phyloP scores from a whole-genome alignment of 2,888 invertebrate genomes.

The Agriopis marginaria region DNA sequence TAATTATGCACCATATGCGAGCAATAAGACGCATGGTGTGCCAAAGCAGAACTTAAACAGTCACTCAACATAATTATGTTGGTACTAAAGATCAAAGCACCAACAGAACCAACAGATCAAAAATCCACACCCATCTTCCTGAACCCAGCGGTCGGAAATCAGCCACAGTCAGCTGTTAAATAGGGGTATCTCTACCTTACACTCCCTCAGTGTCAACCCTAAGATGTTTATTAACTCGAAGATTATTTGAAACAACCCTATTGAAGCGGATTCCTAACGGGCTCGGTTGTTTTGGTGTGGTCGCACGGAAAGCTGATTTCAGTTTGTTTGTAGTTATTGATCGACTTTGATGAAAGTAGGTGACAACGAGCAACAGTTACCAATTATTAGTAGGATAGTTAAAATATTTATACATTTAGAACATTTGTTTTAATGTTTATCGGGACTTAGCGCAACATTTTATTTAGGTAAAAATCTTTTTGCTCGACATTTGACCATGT shows the following conservation, averaged over 20 bases:
- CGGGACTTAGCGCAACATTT: no score
- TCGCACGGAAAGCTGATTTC: constrained; percentile 10
- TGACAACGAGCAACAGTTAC: background rate
- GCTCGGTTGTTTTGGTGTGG: constrained; percentile 25
- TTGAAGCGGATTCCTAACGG: constrained; percentile 23
- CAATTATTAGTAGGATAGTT: no score
- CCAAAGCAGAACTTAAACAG: no score
- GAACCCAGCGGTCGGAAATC: constrained; percentile 28
- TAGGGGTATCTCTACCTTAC: constrained; percentile 33
- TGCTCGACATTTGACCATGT: no score
- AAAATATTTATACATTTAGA: no score
- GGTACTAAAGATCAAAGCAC: no score
- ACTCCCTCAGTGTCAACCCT: constrained; percentile 37
- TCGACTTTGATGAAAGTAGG: constrained; percentile 2
- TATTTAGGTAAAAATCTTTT: no score
- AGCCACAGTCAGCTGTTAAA: constrained; percentile 32
- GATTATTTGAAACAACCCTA: constrained; percentile 38
- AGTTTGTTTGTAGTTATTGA: constrained; percentile 10
- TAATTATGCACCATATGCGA: no score
- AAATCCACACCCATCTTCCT: constrained; percentile 15
- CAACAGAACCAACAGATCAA: constrained; percentile 19
- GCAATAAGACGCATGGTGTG: no score
- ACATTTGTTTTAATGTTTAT: no score
- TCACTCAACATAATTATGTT: no score
- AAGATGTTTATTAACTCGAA: constrained; percentile 38